phyloP scores from a whole-genome alignment of 2,888 invertebrate species.

The Xestia rhomboidea region DNA sequence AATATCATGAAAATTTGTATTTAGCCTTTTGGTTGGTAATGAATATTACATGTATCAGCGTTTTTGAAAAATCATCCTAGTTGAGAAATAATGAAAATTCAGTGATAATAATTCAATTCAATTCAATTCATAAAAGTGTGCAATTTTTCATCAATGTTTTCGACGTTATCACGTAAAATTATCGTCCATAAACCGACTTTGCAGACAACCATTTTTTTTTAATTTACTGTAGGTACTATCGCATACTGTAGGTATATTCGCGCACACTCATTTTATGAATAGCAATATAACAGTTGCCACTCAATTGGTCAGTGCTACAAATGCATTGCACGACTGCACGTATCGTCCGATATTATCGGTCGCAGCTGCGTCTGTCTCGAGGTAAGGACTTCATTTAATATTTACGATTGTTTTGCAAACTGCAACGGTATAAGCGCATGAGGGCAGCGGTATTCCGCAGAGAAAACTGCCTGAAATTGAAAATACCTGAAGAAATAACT shows the following conservation, averaged over 20 bases:
- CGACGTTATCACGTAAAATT: too few species aligned
- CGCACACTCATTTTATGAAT: constrained; percentile 1
- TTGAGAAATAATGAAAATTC: too few species aligned
- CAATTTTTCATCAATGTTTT: too few species aligned
- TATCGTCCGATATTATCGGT: constrained; percentile 65
- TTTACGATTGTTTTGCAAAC: constrained; percentile 80
- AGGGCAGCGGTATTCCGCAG: constrained; percentile 12
- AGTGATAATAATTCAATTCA: too few species aligned
- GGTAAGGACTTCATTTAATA: constrained; percentile 83
- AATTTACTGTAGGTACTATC: too few species aligned
- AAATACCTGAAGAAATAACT: not conserved
- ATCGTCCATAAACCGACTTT: too few species aligned
- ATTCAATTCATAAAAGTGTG: too few species aligned
- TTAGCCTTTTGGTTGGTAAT: too few species aligned
- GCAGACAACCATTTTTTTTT: not conserved
- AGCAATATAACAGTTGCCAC: not conserved
- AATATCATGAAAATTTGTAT: too few species aligned
- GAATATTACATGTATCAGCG: too few species aligned
- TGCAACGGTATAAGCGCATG: not conserved
- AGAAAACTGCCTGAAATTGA: not conserved
- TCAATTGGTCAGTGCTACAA: constrained; percentile 26
- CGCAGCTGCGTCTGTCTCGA: constrained; percentile 73
- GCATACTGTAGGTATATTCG: not conserved
- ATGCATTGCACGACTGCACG: constrained; percentile 35
- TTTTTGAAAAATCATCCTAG: too few species aligned